These are phyloP conservation scores for Macrosteles quadrilineatus DNA, from an alignment of 1,140 invertebrate species.

Conservation along the genomic window DNA sequence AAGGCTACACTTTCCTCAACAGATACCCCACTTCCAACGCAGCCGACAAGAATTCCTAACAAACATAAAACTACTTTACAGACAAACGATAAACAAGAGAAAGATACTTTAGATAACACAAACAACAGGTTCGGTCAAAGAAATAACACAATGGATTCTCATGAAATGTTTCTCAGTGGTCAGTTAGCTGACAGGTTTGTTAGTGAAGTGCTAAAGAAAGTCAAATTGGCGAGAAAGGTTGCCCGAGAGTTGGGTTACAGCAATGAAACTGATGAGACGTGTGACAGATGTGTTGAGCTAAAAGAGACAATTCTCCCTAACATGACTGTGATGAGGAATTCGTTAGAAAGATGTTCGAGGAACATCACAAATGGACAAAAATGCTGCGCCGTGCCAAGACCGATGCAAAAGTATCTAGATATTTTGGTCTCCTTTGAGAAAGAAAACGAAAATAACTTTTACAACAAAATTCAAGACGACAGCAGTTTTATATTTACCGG, in stretches of 20 bases:
- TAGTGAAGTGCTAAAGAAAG: neutral
- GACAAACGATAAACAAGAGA: too few relatives aligned
- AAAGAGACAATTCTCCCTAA: neutral
- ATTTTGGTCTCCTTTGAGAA: neutral
- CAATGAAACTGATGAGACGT: slow-evolving; percentile 1
- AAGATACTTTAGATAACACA: too few relatives aligned
- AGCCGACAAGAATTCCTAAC: too few relatives aligned
- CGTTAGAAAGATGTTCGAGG: neutral
- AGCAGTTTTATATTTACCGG: slow-evolving; percentile 18
- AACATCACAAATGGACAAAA: neutral
- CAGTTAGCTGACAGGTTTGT: neutral
- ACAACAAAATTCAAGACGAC: slow-evolving; percentile 13
- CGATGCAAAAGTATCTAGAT: neutral
- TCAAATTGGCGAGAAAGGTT: neutral
- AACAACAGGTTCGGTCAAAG: too few relatives aligned
- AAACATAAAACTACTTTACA: too few relatives aligned
- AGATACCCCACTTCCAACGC: too few relatives aligned
- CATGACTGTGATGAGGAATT: neutral
- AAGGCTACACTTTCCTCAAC: too few relatives aligned
- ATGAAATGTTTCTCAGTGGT: neutral
- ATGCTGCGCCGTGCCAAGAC: neutral
- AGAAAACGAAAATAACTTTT: neutral
- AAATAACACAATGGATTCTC: neutral
- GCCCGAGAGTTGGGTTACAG: neutral
- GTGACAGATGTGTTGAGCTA: slow-evolving; percentile 8